Evolutionary conservation across 1,140 invertebrate species (phyloP).

Genomic region (Lordiphosa clarofinis): DNA sequence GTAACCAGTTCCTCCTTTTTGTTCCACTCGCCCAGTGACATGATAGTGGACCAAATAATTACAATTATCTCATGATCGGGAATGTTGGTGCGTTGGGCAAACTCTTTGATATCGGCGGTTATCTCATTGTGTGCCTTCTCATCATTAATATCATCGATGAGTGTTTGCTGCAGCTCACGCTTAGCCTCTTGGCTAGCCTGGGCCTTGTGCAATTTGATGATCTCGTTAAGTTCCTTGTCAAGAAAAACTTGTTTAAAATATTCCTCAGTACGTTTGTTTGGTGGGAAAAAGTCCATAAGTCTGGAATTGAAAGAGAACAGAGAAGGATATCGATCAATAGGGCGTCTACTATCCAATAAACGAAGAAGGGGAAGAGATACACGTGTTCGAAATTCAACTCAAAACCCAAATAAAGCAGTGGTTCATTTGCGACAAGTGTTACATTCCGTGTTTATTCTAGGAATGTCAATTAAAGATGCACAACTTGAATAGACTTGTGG

Average conservation of each 20-base stretch:
- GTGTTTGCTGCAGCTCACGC: conserved; percentile 87
- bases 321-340: not conserved
- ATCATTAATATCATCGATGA: conserved; percentile 91
- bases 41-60: conserved; percentile 94
- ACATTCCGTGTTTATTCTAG: conserved; percentile 62
- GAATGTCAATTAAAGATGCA: conserved; percentile 78
- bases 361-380: too few species aligned
- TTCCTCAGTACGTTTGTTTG: conserved; percentile 94
- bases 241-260: conserved; percentile 92
- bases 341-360: not conserved
- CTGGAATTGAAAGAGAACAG: conserved; percentile 80
- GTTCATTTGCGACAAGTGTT: conserved; percentile 67
- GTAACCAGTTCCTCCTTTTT: conserved; percentile 98
- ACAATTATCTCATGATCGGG: conserved; percentile 93
- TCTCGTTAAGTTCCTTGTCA: conserved; percentile 90
- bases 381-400: conserved; percentile 67
- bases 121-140: conserved; percentile 90
- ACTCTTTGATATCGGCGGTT: conserved; percentile 90
- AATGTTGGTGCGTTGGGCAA: conserved; percentile 89
- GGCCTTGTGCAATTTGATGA: conserved; percentile 93
- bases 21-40: conserved; percentile 97
- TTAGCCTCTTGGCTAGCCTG: conserved; percentile 93
- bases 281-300: conserved; percentile 94
- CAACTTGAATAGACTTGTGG: conserved; percentile 31
- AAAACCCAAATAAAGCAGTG: conserved; percentile 66